Evolutionary conservation across 2,888 invertebrate species (phyloP).

Genomic region (Monochamus alternatus): DNA sequence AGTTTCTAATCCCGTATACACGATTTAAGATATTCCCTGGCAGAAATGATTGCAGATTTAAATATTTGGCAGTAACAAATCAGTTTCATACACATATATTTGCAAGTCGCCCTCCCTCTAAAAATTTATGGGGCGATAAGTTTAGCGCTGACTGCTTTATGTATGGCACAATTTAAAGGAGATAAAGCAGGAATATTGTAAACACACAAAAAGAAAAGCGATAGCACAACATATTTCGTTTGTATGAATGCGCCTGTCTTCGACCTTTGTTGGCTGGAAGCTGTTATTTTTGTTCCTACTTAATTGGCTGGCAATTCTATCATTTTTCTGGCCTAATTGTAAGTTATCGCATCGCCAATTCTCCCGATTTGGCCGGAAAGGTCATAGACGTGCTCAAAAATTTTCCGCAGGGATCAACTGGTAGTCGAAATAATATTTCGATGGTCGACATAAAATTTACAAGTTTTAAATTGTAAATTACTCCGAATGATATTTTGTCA

Average conservation of each 20-base stretch:
- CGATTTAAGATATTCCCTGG: not conserved
- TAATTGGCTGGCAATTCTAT: constrained; percentile 55
- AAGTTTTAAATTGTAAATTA: not conserved
- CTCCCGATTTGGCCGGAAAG: constrained; percentile 51
- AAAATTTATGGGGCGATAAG: constrained; percentile 8
- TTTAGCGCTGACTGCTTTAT: constrained; percentile 29
- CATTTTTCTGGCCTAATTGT: constrained; percentile 60
- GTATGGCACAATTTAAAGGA: constrained; percentile 38
- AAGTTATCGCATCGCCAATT: constrained; percentile 57
- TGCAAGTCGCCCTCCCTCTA: not conserved
- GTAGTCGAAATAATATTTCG: too few relatives aligned
- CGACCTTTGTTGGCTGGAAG: constrained; percentile 30
- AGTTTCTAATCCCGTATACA: too few relatives aligned
- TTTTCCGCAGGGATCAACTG: not conserved
- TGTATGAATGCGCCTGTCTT: constrained; percentile 36
- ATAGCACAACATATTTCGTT: constrained; percentile 37
- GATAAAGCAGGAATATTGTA: constrained; percentile 37
- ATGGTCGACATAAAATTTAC: too few relatives aligned
- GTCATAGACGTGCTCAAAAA: constrained; percentile 22
- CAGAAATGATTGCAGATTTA: not conserved
- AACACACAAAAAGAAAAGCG: constrained; percentile 39
- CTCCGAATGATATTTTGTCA: too few relatives aligned
- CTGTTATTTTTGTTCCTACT: constrained; percentile 36
- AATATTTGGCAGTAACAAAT: not conserved
- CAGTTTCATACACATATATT: not conserved